Evolutionary conservation across 2,797 vertebrate species (phyloP).

Genomic region (Molossus alvarezi): DNA sequence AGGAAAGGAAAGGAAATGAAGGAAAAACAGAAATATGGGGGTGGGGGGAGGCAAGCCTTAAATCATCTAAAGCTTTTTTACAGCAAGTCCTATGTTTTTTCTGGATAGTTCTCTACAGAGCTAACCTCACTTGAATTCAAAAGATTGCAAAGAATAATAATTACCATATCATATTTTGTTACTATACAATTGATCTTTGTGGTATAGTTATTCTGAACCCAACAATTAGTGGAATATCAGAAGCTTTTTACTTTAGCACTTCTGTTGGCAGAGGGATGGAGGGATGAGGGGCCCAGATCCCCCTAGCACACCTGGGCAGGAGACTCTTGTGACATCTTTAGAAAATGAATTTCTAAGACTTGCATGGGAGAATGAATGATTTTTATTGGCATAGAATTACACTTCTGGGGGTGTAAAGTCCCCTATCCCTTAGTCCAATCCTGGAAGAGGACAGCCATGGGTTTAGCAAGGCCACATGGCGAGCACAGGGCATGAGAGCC

Average conservation of each 20-base stretch:
- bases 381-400: too few species aligned
- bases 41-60: neutral
- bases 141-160: constrained; percentile 45
- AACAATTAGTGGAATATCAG: neutral
- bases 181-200: constrained; percentile 17
- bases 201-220: neutral
- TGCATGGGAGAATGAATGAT: too few species aligned
- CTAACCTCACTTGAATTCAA: constrained; percentile 51
- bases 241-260: neutral
- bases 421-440: too few species aligned
- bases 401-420: too few species aligned
- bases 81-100: constrained; percentile 20
- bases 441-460: too few species aligned
- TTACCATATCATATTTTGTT: neutral
- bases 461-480: too few species aligned
- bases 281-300: too few species aligned
- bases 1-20: constrained; percentile 61
- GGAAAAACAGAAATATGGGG: neutral
- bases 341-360: too few species aligned
- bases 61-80: constrained; percentile 37
- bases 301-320: too few species aligned
- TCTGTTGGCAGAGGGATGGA: too few species aligned
- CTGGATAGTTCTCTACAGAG: neutral
- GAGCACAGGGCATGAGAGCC: too few species aligned
- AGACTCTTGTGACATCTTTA: too few species aligned